Conservation (phyloP, 2,888 invertebrate species). For the Cyaniris semiargus region DNA sequence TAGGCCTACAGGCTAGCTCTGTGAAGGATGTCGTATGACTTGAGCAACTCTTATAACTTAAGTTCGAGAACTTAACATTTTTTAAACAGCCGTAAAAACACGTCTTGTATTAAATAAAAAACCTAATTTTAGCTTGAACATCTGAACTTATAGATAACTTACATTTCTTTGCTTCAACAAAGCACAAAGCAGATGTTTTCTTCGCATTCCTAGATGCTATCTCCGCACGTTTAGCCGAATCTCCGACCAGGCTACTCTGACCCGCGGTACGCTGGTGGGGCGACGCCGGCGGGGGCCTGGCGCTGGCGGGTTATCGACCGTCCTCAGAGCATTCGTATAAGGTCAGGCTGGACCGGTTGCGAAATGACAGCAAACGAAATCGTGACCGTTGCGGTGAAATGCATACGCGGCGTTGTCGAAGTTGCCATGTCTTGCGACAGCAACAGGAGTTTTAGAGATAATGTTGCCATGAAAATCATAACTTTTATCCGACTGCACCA, state of each 20-base stretch:
- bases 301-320: constrained; percentile 74
- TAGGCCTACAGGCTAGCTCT: no score
- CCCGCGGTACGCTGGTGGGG: neutral
- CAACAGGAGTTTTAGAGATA: no score
- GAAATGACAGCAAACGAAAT: constrained; percentile 58
- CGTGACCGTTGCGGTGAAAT: constrained; percentile 12
- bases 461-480: no score
- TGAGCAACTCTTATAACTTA: no score
- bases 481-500: no score
- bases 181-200: constrained; percentile 2
- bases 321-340: constrained; percentile 76
- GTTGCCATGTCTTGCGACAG: neutral
- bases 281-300: constrained; percentile 53
- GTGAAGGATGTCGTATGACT: no score
- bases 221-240: neutral
- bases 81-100: no score
- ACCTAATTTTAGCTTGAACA: neutral
- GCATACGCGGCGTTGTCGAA: neutral
- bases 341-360: constrained; percentile 67
- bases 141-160: neutral
- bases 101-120: no score
- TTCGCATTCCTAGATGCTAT: neutral
- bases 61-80: no score
- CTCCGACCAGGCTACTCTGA: neutral
- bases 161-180: neutral